Conservation (phyloP, 2,888 invertebrate genomes). For the Athetis lepigone region DNA sequence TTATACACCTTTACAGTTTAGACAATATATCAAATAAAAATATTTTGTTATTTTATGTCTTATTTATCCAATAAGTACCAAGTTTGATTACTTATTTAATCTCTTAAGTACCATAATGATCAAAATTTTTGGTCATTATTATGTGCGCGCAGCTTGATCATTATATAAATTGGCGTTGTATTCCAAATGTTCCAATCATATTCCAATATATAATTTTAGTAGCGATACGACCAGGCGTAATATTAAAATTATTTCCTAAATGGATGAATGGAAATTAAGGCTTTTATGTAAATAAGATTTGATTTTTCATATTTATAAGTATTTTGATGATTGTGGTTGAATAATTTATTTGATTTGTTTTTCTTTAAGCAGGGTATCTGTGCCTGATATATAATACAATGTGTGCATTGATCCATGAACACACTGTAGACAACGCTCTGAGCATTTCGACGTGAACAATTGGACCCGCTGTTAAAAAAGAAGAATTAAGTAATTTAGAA, state of each 20-base stretch:
- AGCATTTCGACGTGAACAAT: not conserved
- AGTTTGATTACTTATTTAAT: not conserved
- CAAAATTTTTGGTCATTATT: not conserved
- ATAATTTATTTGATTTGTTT: conserved; percentile 26
- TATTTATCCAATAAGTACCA: conserved; percentile 17
- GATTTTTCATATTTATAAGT: not conserved
- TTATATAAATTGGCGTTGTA: conserved; percentile 1
- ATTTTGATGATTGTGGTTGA: conserved; percentile 18
- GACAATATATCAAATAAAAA: conserved; percentile 25
- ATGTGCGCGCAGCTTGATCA: not conserved
- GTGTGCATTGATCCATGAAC: no score
- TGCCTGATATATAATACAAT: no score
- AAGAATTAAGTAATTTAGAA: not conserved
- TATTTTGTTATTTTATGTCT: conserved; percentile 47
- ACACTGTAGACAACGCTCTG: not conserved
- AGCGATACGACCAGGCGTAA: not conserved
- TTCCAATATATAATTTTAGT: conserved; percentile 27
- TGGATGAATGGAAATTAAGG: conserved; percentile 3
- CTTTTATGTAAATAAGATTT: conserved; percentile 10
- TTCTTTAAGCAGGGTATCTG: not conserved
- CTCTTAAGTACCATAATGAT: not conserved
- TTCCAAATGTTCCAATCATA: not conserved
- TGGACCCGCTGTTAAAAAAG: not conserved
- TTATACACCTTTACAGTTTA: conserved; percentile 32
- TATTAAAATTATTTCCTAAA: conserved; percentile 16